Percentiles rank a stretch among this genome's conserved stretches.
phyloP scores from a whole-genome alignment of 2,888 invertebrate genomes.

The Drosophila nigritarsus region DNA sequence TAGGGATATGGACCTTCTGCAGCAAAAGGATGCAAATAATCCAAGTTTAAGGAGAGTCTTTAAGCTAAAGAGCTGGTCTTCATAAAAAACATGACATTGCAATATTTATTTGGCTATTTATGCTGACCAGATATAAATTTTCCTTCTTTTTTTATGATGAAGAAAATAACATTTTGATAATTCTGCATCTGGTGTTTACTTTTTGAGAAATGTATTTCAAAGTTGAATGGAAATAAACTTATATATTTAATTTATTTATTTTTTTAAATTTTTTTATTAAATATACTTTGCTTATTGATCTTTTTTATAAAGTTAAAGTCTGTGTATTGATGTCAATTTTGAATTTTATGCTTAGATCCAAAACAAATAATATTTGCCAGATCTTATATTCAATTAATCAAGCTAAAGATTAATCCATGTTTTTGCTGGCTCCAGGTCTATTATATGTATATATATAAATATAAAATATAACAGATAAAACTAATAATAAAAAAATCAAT shows the following conservation, averaged over 20 bases:
- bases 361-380: neutral
- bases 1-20: neutral
- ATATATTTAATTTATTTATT: accelerated
- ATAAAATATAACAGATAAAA: neutral
- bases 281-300: neutral
- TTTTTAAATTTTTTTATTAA: accelerated
- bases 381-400: neutral
- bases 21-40: neutral
- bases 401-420: accelerated
- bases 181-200: neutral
- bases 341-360: neutral
- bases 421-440: no score
- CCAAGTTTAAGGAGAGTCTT: neutral
- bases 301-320: neutral
- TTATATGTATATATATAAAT: neutral
- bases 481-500: neutral
- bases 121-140: neutral
- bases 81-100: neutral
- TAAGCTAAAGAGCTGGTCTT: neutral
- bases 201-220: neutral
- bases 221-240: neutral
- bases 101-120: accelerated
- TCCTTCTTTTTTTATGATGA: no score
- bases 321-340: neutral
- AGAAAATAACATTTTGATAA: neutral